Evolutionary conservation across 2,113 vertebrate genomes (phyloP), one percentile per base, ranked within the genome.

Genomic region (Prochilodus magdalenae): DNA sequence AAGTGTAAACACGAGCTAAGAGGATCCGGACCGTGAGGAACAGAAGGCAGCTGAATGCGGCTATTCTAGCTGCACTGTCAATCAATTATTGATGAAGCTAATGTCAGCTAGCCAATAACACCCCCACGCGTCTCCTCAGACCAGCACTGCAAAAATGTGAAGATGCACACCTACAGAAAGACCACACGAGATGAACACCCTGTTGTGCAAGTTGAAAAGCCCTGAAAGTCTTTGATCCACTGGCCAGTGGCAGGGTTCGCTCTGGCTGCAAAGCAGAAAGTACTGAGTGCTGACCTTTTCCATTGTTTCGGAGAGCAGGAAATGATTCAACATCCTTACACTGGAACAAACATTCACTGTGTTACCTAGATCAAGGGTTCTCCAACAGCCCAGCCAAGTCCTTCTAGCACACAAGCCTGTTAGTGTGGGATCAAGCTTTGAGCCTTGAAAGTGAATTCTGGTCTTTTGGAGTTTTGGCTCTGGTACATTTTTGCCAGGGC

Each of bases 41-140:
- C 53, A 72, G 40, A 44, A 72, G 77, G 24, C 47, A 72, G 67
- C 36, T 60, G 53, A 72, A 44, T 44, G 36, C 26, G 26, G 77
- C 40, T 60, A 79, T 63, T 71, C 62, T 63, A 73, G 69, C 74
- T 85, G 63, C 76, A 82, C 65, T 36, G 66, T 51, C 51, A 15
- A 85, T 85, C 53, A 70, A 85, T 82, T 82, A 82, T 85, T 75
- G 62, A 85, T 82, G 59, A 77, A 47, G 70, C 53, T 74, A 69
- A 78, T 16, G 80, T 75, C 67, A 75, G 53, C 51, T 60, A 67
- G 79, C 51, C 47, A 63, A 30, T 59, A 51, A 15, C 33, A 70
- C 67, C 62, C 55, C 29, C 63, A 55, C 65, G n/a, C 65, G 40
- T 40, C 22, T 62, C 30, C 22, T 44, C 3, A 47, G 15, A 60